Evolutionary conservation across 2,113 vertebrate species (phyloP), one percentile per base, ranked within the genome.

Genomic region (Climacteris rufus): DNA sequence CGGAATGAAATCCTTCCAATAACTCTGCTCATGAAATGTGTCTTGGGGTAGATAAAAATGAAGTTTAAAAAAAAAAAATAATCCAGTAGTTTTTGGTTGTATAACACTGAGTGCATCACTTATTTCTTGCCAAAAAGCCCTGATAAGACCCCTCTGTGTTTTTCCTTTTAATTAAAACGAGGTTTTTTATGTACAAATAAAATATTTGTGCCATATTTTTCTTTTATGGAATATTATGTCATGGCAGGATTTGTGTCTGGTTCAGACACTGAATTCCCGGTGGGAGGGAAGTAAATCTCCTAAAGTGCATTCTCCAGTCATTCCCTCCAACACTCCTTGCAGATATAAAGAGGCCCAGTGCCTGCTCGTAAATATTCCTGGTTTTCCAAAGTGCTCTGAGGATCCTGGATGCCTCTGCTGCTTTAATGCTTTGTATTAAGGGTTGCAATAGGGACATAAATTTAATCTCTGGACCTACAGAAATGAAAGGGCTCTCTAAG

Each of bases 91-190:
- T 89, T 79, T 88, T 37, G 71, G 88, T 91, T 93, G 79, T 95
- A 86, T 93, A 96, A 89, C 72, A 70, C 80, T 31, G 40, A 85
- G 35, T 0, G 17, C 37, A 81, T 59, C 35, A 4, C 86, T 94
- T 90, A 60, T 54, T 95, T 63, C 90, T 70, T 95, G 93, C 93
- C 95, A 74, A 87, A 47, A 59, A 1, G 39, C 59, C 68, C 42
- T 23, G 93, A 89, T 97, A 96, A 96, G 86, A 77, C 83, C 63
- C 87, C 60, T 54, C 72, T 63, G 13, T 94, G 95, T 83, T 96
- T 87, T 90, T 84, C 40, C 83, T 94, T 94, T 96, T 97, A 97
- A 97, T 96, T 95, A 95, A 96, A 95, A 25, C 7, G 3, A 13
- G 75, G 64, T 40, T 86, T 96, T 94, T 90, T 92, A 89, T 89